Evolutionary conservation across 2,113 vertebrate genomes (phyloP).

Genomic region (Oncorhynchus keta): DNA sequence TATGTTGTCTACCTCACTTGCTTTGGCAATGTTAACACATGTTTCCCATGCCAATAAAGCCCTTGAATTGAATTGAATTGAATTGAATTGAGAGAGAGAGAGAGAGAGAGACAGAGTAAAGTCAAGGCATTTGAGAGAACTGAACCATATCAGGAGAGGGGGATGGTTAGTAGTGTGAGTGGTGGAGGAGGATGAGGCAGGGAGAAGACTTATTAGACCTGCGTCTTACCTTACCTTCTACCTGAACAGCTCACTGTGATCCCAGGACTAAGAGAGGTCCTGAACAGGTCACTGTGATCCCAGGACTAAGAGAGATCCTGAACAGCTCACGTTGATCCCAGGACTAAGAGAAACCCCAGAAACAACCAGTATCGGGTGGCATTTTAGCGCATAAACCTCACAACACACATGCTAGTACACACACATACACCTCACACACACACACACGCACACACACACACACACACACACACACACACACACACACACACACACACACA

Average conservation of each 20-base stretch:
- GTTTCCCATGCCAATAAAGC: no score
- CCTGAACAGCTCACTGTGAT: no score
- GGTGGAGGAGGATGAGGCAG: background rate
- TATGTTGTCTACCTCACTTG: no score
- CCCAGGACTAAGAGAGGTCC: no score
- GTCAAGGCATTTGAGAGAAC: background rate
- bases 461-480: no score
- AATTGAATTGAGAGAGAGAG: background rate
- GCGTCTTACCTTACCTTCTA: background rate
- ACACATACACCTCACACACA: background rate
- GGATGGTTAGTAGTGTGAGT: background rate
- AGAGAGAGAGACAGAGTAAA: background rate
- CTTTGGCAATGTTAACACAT: no score
- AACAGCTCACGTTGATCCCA: background rate
- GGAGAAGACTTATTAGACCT: background rate
- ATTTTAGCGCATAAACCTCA: slow-evolving; percentile 1
- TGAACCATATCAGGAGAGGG: background rate
- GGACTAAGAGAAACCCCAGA: background rate
- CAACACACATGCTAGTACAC: slow-evolving; percentile 6
- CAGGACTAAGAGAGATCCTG: no score
- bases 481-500: background rate
- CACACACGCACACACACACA: slow-evolving; percentile 7
- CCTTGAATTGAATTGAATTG: no score
- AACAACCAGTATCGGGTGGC: slow-evolving; percentile 7
- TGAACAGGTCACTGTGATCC: no score